A percentile compares a stretch with the other conserved stretches of the same genome.
phyloP scores from a whole-genome alignment of 2,797 vertebrate species.

The Hapalemur alaotrensis region DNA sequence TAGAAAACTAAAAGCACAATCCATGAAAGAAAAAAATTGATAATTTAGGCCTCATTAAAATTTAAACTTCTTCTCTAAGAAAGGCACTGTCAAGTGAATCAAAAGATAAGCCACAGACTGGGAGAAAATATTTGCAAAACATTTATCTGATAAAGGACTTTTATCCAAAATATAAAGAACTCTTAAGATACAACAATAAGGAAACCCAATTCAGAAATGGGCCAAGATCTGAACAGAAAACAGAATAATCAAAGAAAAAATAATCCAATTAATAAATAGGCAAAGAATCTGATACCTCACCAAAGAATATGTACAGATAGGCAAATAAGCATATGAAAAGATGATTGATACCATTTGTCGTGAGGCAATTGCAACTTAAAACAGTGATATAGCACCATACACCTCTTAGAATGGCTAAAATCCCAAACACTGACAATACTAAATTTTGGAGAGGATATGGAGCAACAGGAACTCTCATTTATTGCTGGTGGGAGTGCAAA shows the following conservation, averaged over 20 bases:
- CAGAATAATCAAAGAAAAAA: neutral
- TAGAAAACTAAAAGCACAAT: neutral
- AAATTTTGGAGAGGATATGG: neutral
- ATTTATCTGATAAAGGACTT: slow-evolving; percentile 8
- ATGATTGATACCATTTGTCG: neutral
- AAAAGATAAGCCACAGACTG: neutral
- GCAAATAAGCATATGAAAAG: neutral
- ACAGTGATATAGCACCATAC: neutral
- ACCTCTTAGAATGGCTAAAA: neutral
- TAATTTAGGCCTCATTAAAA: neutral
- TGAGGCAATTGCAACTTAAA: neutral
- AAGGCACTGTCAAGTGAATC: neutral
- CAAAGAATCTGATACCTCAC: neutral
- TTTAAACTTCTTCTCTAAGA: neutral
- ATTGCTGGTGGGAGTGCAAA: neutral
- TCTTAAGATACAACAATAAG: neutral
- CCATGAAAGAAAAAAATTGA: neutral
- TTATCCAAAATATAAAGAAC: slow-evolving; percentile 11
- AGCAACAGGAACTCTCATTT: neutral
- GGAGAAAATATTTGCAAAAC: slow-evolving; percentile 19
- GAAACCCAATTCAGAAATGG: slow-evolving; percentile 14
- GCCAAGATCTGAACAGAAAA: slow-evolving; percentile 4
- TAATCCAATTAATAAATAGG: slow-evolving; percentile 19
- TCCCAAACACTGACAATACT: neutral
- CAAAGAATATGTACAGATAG: slow-evolving; percentile 23